These are phyloP conservation scores for Rhopilema esculentum DNA, from an alignment of 30 jellyfish, hydroid and myxozoan genomes.

Conservation along the genomic window DNA sequence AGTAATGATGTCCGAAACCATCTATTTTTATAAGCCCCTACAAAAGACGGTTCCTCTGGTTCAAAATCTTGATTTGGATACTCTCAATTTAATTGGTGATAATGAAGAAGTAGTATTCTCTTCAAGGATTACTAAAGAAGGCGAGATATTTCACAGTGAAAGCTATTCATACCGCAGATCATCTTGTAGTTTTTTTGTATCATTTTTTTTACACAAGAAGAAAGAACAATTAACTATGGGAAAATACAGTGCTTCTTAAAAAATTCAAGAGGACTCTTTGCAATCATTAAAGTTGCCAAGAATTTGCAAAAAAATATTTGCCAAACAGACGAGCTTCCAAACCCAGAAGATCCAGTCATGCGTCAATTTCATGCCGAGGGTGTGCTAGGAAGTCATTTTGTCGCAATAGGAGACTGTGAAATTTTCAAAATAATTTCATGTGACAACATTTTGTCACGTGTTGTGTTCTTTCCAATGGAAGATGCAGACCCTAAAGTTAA, in stretches of 20 bases:
- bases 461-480: no score
- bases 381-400: slow-evolving; percentile 8
- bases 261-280: slow-evolving; percentile 6
- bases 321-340: slow-evolving; percentile 3
- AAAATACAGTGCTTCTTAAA: slow-evolving; percentile 5
- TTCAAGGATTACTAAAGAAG: no score
- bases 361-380: slow-evolving; percentile 4
- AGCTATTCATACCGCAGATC: no score
- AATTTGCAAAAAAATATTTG: not conserved
- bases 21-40: no score
- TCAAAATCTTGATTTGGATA: no score
- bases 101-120: no score
- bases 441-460: slow-evolving; percentile 10
- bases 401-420: not conserved
- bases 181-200: no score
- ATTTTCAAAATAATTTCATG: not conserved
- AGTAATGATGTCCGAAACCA: no score
- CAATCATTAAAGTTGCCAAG: not conserved
- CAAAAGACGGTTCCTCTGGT: no score
- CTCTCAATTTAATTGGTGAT: no score
- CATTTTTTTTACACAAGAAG: not conserved
- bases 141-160: no score
- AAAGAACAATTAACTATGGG: not conserved
- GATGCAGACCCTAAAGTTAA: no score
- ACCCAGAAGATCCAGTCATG: slow-evolving; percentile 15